Percentiles rank a stretch among this genome's conserved stretches.
phyloP scores from a whole-genome alignment of 2,888 invertebrate species.

The Petrolisthes cinctipes region DNA sequence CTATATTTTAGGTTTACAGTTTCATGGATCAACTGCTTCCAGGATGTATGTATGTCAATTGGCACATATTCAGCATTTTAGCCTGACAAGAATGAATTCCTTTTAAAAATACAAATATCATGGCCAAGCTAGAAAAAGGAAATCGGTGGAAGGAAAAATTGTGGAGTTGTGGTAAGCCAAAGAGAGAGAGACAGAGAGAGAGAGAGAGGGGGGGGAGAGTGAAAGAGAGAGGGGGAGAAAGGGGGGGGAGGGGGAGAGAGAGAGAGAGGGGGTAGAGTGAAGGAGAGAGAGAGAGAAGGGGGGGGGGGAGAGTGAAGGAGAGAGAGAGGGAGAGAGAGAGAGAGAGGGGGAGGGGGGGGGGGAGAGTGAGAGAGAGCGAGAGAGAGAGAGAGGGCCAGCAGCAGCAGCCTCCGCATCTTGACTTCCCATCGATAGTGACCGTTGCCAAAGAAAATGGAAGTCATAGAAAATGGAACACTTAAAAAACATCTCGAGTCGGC shows the following conservation, averaged over 20 bases:
- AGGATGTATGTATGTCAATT: too few relatives aligned
- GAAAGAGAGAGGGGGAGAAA: conserved; percentile 1
- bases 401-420: conserved; percentile 33
- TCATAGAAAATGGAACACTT: conserved; percentile 52
- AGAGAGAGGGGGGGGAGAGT: not conserved
- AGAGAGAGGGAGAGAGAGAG: too few relatives aligned
- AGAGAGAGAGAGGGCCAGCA: not conserved
- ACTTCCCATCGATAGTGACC: conserved; percentile 45
- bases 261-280: conserved; percentile 24
- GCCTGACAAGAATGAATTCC: not conserved
- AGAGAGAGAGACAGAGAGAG: not conserved
- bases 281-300: conserved; percentile 14
- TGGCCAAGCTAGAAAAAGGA: not conserved
- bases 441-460: conserved; percentile 49
- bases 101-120: not conserved
- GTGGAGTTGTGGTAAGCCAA: conserved; percentile 15
- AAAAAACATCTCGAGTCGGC: conserved; percentile 46
- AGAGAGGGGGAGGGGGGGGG: too few relatives aligned
- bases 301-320: too few relatives aligned
- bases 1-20: too few relatives aligned
- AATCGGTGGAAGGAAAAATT: conserved; percentile 16
- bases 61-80: not conserved
- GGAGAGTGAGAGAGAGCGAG: too few relatives aligned
- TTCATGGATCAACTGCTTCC: too few relatives aligned
- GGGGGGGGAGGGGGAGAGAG: not conserved